phyloP scores from a whole-genome alignment of 2,113 vertebrate species.

The Tetraodon nigroviridis region DNA sequence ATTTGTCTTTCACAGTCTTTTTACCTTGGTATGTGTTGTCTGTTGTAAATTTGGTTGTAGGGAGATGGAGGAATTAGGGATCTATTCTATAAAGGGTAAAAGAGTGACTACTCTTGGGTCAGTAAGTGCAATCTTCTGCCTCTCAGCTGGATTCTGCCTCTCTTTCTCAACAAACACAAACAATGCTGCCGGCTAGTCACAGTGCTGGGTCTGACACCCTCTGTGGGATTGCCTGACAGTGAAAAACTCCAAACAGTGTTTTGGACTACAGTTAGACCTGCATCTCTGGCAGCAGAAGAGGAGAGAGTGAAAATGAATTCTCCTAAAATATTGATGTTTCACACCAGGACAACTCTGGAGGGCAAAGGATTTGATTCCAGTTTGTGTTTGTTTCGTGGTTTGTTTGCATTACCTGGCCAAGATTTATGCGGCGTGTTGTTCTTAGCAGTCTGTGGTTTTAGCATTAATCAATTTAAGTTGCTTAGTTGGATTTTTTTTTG shows the following conservation, averaged over 20 bases:
- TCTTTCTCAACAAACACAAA: slow-evolving; percentile 29
- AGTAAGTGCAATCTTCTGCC: slow-evolving; percentile 19
- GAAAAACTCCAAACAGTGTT: slow-evolving; percentile 1
- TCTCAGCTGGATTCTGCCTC: slow-evolving; percentile 35
- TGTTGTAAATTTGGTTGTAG: no score
- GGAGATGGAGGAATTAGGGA: no score
- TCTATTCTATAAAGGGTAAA: no score
- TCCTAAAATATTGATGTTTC: slow-evolving; percentile 50
- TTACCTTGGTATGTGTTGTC: no score
- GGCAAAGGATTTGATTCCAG: slow-evolving; percentile 20
- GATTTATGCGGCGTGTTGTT: slow-evolving; percentile 17
- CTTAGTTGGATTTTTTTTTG: slow-evolving; percentile 1
- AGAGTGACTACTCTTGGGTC: slow-evolving; percentile 2
- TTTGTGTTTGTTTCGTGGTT: slow-evolving; percentile 18
- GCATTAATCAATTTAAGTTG: slow-evolving; percentile 10
- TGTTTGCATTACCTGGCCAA: slow-evolving; percentile 1
- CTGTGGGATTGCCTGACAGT: slow-evolving; percentile 16
- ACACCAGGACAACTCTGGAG: slow-evolving; percentile 20
- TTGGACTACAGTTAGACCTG: neutral
- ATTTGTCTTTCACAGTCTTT: no score
- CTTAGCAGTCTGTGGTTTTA: slow-evolving; percentile 9
- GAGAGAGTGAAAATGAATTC: slow-evolving; percentile 36
- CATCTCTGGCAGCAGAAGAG: slow-evolving; percentile 18
- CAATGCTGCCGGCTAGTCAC: slow-evolving; percentile 35
- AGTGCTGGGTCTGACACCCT: slow-evolving; percentile 33